Evolutionary conservation across 2,888 invertebrate species (phyloP), one percentile per base, ranked within the genome.

Genomic region (Platypus cylindrus): DNA sequence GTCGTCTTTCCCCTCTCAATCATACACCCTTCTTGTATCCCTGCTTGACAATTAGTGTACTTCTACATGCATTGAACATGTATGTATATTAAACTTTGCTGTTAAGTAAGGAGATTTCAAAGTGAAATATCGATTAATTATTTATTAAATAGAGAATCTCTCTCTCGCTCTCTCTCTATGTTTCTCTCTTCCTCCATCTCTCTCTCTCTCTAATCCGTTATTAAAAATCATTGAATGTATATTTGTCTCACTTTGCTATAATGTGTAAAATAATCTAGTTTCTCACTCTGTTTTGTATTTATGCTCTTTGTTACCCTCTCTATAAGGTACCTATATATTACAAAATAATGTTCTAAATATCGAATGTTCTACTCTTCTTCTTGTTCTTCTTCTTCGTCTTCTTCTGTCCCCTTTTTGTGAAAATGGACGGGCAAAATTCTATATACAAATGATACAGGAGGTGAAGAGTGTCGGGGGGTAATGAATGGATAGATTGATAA

Each of bases 121-220:
- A 43, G 40, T 37, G 33, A 44, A 53, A 53, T 56, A 60, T 59
- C 60, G 60, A 60, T 60, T 60, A 59, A 61, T 60, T 58, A 47
- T 53, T n/a, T n/a, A n/a, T n/a, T n/a, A n/a, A n/a, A n/a, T n/a
- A n/a, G n/a, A n/a, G n/a, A n/a, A n/a, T 52, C 45, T 11, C 44
- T 18, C 51, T 50, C 45, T 48, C 27, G 28, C n/a, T 40, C 30
- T 42, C 39, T 54, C 50, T 44, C 40, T 41, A 44, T 52, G 53
- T 54, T 56, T 54, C 54, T 56, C 56, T 50, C 54, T 54, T 50
- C 47, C 38, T 41, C 37, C 41, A 43, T 53, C 52, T 52, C 53
- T 52, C 28, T 26, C 50, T 51, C 51, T 48, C 48, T 47, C 52
- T 53, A 55, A 49, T 47, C 46, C 45, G 48, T n/a, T n/a, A n/a